Conservation (phyloP, 2,797 vertebrate species). For the Dicrostonyx torquatus region DNA sequence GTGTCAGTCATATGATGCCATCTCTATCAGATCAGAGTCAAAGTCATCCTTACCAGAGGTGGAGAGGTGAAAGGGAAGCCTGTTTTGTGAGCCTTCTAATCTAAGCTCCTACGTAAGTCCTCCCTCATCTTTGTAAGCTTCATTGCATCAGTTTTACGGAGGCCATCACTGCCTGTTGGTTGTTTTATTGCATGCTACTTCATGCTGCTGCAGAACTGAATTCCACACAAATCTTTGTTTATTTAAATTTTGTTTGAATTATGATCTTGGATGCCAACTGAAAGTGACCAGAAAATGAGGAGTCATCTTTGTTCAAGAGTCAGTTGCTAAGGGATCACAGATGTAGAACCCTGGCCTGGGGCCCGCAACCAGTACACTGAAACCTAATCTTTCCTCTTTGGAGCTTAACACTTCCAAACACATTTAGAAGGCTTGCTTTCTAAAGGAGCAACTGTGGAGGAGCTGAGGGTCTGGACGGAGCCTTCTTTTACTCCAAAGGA, state of each 20-base stretch:
- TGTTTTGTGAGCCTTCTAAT: conserved; percentile 64
- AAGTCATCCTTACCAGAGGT: conserved; percentile 37
- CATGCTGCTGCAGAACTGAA: conserved; percentile 69
- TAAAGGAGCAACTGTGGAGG: background rate
- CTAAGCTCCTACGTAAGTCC: conserved; percentile 65
- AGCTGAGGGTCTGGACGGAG: background rate
- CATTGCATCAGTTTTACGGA: conserved; percentile 74
- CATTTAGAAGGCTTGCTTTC: background rate
- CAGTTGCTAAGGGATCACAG: conserved; percentile 29
- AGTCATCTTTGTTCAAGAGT: conserved; percentile 41
- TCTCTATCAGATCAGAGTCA: conserved; percentile 36
- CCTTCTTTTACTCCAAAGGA: background rate
- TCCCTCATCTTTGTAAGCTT: conserved; percentile 68
- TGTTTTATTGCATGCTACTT: conserved; percentile 76
- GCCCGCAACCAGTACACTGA: background rate
- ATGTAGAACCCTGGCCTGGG: background rate
- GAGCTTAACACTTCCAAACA: conserved; percentile 22
- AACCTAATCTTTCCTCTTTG: background rate
- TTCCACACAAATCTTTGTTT: conserved; percentile 72
- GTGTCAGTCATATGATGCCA: background rate
- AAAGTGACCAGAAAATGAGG: conserved; percentile 71
- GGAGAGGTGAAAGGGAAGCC: conserved; percentile 60
- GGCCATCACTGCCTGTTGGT: conserved; percentile 67
- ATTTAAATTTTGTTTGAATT: conserved; percentile 78
- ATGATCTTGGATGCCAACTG: conserved; percentile 63